These are phyloP conservation scores for Percopsis transmontana DNA, from an alignment of 2,113 vertebrate genomes.

Conservation along the genomic window DNA sequence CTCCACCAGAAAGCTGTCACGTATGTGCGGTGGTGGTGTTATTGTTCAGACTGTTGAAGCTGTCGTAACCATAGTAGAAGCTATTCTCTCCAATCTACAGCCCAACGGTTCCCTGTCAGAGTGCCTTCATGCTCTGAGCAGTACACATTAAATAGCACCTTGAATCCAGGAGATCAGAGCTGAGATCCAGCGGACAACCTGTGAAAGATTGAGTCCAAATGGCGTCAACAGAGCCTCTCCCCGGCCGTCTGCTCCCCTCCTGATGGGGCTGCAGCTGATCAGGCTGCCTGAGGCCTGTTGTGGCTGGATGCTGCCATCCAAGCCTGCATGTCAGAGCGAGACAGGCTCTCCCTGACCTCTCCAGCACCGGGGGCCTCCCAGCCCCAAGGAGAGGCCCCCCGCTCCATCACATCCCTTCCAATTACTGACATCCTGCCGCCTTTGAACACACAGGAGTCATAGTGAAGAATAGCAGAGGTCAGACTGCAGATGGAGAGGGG, in stretches of 20 bases:
- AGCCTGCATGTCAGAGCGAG: conserved; percentile 73
- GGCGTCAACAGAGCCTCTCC: conserved; percentile 39
- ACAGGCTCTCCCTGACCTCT: conserved; percentile 73
- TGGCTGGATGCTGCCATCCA: conserved; percentile 72
- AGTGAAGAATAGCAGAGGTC: conserved; percentile 82
- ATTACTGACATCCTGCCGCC: conserved; percentile 80
- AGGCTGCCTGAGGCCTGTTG: conserved; percentile 68
- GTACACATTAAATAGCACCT: conserved; percentile 4
- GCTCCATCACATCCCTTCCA: conserved; percentile 80
- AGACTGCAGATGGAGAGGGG: conserved; percentile 81
- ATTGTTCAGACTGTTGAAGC: too few species aligned
- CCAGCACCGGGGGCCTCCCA: conserved; percentile 67
- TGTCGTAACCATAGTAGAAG: too few species aligned
- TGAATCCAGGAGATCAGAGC: conserved; percentile 5
- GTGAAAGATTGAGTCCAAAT: conserved; percentile 28
- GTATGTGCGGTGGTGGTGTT: too few species aligned
- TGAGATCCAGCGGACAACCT: conserved; percentile 33
- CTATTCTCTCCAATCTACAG: not conserved
- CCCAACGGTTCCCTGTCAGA: not conserved
- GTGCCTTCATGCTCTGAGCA: not conserved
- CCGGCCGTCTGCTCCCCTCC: conserved; percentile 39
- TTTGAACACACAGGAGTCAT: conserved; percentile 79
- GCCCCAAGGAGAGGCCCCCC: conserved; percentile 68
- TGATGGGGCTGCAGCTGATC: conserved; percentile 60
- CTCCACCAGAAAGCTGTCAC: too few species aligned